Percentiles rank a stretch among this genome's conserved stretches.
phyloP scores from a whole-genome alignment of 2,888 invertebrate genomes.

The Epirrhoe tristata region DNA sequence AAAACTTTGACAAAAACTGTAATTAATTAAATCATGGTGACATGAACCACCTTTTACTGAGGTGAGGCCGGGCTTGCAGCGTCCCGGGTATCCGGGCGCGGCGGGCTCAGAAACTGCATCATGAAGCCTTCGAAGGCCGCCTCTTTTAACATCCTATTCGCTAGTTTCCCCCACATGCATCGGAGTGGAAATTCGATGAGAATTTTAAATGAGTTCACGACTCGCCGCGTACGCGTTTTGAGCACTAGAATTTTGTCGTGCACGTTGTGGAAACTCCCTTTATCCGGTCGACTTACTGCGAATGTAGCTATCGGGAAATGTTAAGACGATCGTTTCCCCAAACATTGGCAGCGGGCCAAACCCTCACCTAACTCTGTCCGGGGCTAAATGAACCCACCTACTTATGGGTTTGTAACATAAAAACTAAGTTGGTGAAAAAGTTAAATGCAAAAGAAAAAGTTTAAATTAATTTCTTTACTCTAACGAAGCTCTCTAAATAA shows the following conservation, averaged over 20 bases:
- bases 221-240: slow-evolving; percentile 61
- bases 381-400: slow-evolving; percentile 39
- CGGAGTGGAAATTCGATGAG: slow-evolving; percentile 64
- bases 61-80: slow-evolving; percentile 53
- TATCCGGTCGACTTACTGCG: slow-evolving; percentile 63
- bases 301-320: slow-evolving; percentile 70
- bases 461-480: not conserved
- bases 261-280: slow-evolving; percentile 69
- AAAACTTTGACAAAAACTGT: too few relatives aligned
- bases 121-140: slow-evolving; percentile 3
- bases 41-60: not conserved
- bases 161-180: slow-evolving; percentile 49
- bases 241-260: slow-evolving; percentile 55
- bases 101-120: not conserved
- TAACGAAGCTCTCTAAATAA: too few relatives aligned
- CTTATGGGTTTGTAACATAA: slow-evolving; percentile 8
- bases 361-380: slow-evolving; percentile 53
- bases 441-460: not conserved
- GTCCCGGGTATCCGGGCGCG: slow-evolving; percentile 54
- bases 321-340: slow-evolving; percentile 67
- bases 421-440: not conserved
- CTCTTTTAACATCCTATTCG: slow-evolving; percentile 52
- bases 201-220: slow-evolving; percentile 61
- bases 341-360: slow-evolving; percentile 71
- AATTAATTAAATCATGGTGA: not conserved